These are phyloP conservation scores for Enteromius trimaculatus DNA, from an alignment of 2,797 vertebrate species.

Conservation along the genomic window DNA sequence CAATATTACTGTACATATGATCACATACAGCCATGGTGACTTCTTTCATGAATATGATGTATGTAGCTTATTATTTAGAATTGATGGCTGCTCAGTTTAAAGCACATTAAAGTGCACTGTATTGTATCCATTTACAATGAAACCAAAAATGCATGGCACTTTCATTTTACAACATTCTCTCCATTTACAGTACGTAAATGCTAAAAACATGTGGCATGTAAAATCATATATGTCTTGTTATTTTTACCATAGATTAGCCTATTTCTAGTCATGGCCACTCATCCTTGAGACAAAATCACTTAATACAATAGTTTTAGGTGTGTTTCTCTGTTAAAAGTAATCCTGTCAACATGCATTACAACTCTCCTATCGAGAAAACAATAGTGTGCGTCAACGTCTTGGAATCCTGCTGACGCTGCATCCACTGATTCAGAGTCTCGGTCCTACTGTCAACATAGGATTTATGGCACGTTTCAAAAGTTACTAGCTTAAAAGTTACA, in stretches of 20 bases:
- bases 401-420: neutral
- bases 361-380: neutral
- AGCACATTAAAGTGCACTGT: neutral
- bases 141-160: neutral
- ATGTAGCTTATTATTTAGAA: neutral
- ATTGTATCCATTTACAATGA: neutral
- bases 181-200: neutral
- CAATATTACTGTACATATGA: neutral
- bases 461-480: neutral
- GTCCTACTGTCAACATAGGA: conserved; percentile 7
- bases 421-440: conserved; percentile 19
- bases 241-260: neutral
- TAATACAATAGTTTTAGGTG: conserved; percentile 1
- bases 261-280: neutral
- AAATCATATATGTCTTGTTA: neutral
- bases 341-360: conserved; percentile 12
- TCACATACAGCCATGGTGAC: neutral
- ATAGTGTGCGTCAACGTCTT: neutral
- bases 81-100: neutral
- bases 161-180: neutral
- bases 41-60: neutral
- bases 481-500: neutral
- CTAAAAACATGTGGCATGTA: neutral
- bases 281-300: neutral
- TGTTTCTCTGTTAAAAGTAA: conserved; percentile 8